Percentiles rank a stretch among this genome's conserved stretches.
Evolutionary conservation across 2,888 invertebrate genomes (phyloP).

Genomic region (Pseudococcus jackbeardsleyi): DNA sequence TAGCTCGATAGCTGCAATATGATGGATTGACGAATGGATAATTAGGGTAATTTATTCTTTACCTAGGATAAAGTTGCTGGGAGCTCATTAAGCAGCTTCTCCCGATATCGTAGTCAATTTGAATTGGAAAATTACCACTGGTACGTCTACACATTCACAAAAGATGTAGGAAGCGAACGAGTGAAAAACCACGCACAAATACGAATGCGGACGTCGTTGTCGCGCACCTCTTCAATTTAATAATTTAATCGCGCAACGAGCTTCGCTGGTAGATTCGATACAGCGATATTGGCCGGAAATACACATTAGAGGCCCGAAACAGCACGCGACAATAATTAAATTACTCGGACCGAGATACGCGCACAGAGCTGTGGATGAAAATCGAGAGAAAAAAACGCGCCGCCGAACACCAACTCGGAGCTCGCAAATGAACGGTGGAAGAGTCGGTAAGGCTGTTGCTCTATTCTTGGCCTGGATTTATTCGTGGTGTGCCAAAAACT

Average conservation of each 20-base stretch:
- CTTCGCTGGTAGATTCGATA: neutral
- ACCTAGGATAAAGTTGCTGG: neutral
- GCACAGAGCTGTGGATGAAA: neutral
- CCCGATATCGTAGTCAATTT: neutral
- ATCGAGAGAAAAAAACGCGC: slow-evolving; percentile 24
- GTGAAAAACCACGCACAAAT: neutral
- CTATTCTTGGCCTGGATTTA: slow-evolving; percentile 63
- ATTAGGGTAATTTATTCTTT: neutral
- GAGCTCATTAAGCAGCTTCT: neutral
- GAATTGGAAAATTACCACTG: neutral
- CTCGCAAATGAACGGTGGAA: slow-evolving; percentile 41
- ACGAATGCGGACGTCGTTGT: neutral
- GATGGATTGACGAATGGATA: neutral
- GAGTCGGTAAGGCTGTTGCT: slow-evolving; percentile 59
- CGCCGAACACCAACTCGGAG: neutral
- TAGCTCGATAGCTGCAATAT: neutral
- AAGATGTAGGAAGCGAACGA: neutral
- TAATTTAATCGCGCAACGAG: neutral
- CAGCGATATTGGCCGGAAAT: slow-evolving; percentile 39
- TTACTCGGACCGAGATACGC: neutral
- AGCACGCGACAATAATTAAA: slow-evolving; percentile 63
- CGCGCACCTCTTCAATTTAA: neutral
- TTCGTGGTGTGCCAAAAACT: slow-evolving; percentile 59
- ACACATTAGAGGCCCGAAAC: slow-evolving; percentile 38
- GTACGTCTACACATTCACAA: neutral